Evolutionary conservation across 2,797 vertebrate genomes (phyloP).

Genomic region (Echiichthys vipera): DNA sequence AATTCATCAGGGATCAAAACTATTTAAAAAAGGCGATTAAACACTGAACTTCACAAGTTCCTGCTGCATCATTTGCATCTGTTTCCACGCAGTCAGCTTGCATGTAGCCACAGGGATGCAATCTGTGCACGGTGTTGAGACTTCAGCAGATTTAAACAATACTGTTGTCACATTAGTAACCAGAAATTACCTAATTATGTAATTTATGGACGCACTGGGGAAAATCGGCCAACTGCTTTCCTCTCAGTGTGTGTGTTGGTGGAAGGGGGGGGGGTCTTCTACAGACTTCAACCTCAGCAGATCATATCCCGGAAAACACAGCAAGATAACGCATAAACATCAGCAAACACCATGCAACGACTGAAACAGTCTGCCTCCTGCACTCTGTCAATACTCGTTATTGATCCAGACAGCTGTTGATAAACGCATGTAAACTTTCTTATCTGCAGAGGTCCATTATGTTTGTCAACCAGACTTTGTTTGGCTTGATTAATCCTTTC

Average conservation of each 20-base stretch:
- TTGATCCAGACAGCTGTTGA: conserved; percentile 34
- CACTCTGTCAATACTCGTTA: conserved; percentile 36
- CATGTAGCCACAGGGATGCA: background rate
- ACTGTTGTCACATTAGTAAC: background rate
- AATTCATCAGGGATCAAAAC: too few relatives aligned
- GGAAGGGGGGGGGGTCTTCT: too few relatives aligned
- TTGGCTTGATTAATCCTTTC: conserved; percentile 41
- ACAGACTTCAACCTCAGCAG: background rate
- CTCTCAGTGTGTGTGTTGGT: background rate
- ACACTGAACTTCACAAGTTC: too few relatives aligned
- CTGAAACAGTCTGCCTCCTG: conserved; percentile 10
- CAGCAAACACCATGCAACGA: conserved; percentile 26
- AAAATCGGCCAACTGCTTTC: too few relatives aligned
- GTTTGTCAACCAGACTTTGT: conserved; percentile 41
- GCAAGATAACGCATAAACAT: background rate
- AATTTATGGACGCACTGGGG: background rate
- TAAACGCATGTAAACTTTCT: conserved; percentile 5
- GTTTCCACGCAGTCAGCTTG: too few relatives aligned
- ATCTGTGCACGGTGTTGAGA: background rate
- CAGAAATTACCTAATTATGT: background rate
- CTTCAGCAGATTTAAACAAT: background rate
- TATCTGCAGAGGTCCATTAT: conserved; percentile 45
- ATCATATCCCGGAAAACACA: background rate
- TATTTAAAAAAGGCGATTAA: too few relatives aligned
- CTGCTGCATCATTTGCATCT: too few relatives aligned